phyloP scores from a whole-genome alignment of 2,888 invertebrate species.

The Argynnis bischoffii region DNA sequence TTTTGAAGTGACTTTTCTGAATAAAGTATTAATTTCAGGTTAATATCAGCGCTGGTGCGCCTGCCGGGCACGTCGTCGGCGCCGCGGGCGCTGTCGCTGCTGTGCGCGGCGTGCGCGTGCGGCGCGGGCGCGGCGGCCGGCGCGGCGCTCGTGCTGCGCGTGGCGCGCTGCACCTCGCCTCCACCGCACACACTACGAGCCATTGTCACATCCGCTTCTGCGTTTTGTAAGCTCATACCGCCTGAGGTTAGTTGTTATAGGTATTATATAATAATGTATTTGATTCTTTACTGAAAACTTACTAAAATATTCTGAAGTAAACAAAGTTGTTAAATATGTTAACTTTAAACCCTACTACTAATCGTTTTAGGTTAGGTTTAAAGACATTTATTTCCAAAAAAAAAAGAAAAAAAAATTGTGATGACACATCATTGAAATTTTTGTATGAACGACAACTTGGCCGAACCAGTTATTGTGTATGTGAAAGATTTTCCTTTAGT shows the following conservation, averaged over 20 bases:
- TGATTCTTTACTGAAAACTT: not conserved
- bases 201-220: constrained; percentile 45
- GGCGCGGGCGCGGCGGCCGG: constrained; percentile 49
- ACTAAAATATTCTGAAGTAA: too few relatives aligned
- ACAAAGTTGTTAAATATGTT: too few relatives aligned
- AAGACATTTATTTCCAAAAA: too few relatives aligned
- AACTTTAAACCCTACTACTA: too few relatives aligned
- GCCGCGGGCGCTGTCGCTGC: constrained; percentile 45
- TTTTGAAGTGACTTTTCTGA: not conserved
- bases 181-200: constrained; percentile 52
- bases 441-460: not conserved
- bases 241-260: constrained; percentile 42
- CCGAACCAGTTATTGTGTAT: too few relatives aligned
- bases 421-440: too few relatives aligned
- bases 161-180: constrained; percentile 47
- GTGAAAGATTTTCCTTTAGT: too few relatives aligned
- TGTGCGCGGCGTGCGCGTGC: constrained; percentile 49
- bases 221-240: constrained; percentile 47
- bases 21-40: constrained; percentile 47
- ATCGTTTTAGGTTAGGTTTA: too few relatives aligned
- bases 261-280: not conserved
- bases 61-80: constrained; percentile 51
- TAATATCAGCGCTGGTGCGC: constrained; percentile 55
- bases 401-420: too few relatives aligned
- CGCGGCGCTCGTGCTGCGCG: constrained; percentile 52